Percentiles rank a stretch among this genome's conserved stretches.
These are phyloP conservation scores for Pteruthius melanotis DNA, from an alignment of 2,113 vertebrate species.

Conservation along the genomic window DNA sequence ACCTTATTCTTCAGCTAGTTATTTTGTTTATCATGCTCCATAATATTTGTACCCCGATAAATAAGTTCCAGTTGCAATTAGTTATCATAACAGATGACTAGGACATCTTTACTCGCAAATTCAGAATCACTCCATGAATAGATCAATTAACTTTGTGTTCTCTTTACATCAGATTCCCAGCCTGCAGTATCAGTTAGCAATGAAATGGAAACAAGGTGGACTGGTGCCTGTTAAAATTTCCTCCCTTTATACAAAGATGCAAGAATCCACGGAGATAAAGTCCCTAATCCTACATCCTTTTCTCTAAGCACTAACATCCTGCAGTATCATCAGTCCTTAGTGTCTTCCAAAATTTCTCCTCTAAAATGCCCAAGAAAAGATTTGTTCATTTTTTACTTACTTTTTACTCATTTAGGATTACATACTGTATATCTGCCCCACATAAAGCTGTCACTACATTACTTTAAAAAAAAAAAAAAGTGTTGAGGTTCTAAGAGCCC, in stretches of 20 bases:
- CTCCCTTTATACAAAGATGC: neutral
- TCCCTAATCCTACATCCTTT: neutral
- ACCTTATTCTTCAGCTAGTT: constrained; percentile 15
- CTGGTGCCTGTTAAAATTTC: neutral
- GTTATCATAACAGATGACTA: neutral
- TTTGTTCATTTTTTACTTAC: constrained; percentile 34
- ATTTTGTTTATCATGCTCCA: neutral
- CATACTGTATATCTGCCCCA: constrained; percentile 58
- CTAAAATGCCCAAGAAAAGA: constrained; percentile 41
- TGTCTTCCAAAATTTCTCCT: constrained; percentile 29
- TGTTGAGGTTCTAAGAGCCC: constrained; percentile 46
- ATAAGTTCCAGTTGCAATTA: neutral
- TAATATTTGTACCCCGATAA: neutral
- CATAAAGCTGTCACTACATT: constrained; percentile 74
- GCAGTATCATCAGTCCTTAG: constrained; percentile 24
- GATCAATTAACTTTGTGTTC: neutral
- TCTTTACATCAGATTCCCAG: neutral
- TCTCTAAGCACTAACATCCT: neutral
- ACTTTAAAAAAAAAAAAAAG: neutral
- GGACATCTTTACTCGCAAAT: neutral
- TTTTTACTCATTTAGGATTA: constrained; percentile 63
- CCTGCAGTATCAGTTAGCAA: neutral
- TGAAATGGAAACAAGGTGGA: neutral
- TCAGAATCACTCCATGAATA: neutral
- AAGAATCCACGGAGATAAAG: neutral